Conservation (phyloP, 2,888 invertebrate species). For the Mesorhabditis spiculigera region DNA sequence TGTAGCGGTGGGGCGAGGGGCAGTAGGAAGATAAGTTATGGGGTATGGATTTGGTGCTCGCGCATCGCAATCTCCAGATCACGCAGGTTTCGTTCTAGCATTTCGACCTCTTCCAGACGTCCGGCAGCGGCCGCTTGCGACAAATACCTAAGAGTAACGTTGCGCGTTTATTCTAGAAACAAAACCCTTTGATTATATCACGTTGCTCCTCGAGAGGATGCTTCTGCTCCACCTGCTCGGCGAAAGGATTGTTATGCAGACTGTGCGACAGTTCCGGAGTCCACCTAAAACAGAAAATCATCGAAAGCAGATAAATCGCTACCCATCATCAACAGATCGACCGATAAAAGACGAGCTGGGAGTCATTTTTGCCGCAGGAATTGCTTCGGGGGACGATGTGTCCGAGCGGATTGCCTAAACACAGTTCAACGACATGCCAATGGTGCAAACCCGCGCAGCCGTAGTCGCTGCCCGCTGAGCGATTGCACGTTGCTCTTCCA, state of each 20-base stretch:
- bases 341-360: constrained; percentile 5
- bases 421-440: neutral
- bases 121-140: constrained; percentile 54
- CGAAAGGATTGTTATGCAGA: constrained; percentile 28
- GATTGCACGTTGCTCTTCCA: neutral
- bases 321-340: constrained; percentile 17
- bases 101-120: constrained; percentile 71
- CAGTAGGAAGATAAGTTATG: too few species aligned
- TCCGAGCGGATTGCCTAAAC: neutral
- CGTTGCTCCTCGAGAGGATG: constrained; percentile 35
- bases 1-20: neutral
- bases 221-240: constrained; percentile 35
- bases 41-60: neutral
- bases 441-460: too few species aligned
- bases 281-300: constrained; percentile 15
- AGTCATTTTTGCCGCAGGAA: constrained; percentile 11
- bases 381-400: neutral
- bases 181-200: constrained; percentile 23
- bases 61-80: constrained; percentile 81
- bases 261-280: neutral
- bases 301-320: constrained; percentile 5
- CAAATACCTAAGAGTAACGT: constrained; percentile 34
- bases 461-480: neutral
- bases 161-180: neutral
- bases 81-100: constrained; percentile 80